These are phyloP conservation scores for Camponotus floridanus DNA, from an alignment of 1,140 invertebrate genomes.

Conservation along the genomic window DNA sequence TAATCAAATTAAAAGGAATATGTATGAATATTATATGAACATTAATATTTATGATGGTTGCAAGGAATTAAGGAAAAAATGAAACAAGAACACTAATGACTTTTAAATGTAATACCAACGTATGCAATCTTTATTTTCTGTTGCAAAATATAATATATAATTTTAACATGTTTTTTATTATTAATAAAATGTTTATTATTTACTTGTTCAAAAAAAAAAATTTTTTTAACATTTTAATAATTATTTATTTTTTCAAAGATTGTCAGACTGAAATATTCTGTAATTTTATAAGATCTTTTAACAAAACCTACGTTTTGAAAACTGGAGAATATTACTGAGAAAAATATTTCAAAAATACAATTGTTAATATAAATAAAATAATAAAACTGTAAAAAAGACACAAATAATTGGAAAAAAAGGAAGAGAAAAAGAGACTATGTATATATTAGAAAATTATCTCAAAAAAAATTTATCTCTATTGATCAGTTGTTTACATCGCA, in stretches of 20 bases:
- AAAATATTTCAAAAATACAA: neutral
- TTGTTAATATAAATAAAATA: neutral
- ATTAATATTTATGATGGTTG: constrained; percentile 57
- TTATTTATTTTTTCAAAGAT: neutral
- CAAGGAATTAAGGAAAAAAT: constrained; percentile 30
- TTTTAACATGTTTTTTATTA: neutral
- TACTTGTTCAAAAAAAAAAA: neutral
- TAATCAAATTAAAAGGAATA: constrained; percentile 55
- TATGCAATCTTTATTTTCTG: neutral
- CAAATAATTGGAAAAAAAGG: neutral
- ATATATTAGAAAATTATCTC: neutral
- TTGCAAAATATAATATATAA: neutral
- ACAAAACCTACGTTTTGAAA: neutral
- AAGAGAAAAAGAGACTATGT: neutral
- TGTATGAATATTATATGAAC: constrained; percentile 61
- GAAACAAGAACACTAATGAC: neutral
- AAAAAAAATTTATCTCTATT: constrained; percentile 18
- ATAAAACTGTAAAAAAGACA: no score
- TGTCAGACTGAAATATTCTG: neutral
- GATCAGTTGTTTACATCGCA: neutral
- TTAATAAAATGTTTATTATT: neutral
- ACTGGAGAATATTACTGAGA: neutral
- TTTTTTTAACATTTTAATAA: neutral
- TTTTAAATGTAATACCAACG: constrained; percentile 14
- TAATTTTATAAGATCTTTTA: neutral